Evolutionary conservation across 2,888 invertebrate genomes (phyloP).

Genomic region (Disparrhopalites patrizii): DNA sequence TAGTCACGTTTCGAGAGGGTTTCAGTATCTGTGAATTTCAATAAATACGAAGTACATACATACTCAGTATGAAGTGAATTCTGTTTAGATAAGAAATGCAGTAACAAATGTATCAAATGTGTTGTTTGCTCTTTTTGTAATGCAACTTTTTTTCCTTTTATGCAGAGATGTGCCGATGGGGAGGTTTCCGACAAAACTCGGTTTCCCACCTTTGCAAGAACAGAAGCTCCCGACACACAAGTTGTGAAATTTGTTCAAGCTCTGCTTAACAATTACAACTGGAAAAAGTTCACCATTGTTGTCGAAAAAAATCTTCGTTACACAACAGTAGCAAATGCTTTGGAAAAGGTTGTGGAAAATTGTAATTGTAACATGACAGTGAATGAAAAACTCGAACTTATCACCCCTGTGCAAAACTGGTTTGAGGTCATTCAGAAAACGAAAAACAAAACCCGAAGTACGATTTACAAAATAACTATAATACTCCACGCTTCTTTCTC

Average conservation of each 20-base stretch:
- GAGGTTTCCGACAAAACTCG: conserved; percentile 46
- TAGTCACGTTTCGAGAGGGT: no score
- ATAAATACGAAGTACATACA: no score
- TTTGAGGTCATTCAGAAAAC: conserved; percentile 78
- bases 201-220: conserved; percentile 85
- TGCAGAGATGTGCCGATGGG: conserved; percentile 14
- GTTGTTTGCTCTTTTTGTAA: neutral
- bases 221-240: conserved; percentile 91
- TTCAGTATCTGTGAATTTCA: no score
- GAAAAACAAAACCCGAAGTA: conserved; percentile 77
- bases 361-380: conserved; percentile 78
- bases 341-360: conserved; percentile 69
- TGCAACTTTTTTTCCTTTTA: neutral
- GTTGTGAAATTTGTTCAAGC: conserved; percentile 93
- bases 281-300: conserved; percentile 89
- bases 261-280: conserved; percentile 81
- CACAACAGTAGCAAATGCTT: conserved; percentile 74
- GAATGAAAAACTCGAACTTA: conserved; percentile 70
- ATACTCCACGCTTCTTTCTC: neutral
- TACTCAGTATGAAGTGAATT: no score
- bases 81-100: no score
- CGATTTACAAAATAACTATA: conserved; percentile 51
- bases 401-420: conserved; percentile 70
- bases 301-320: conserved; percentile 63
- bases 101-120: no score